These are phyloP conservation scores for Hetaerina titia DNA, from an alignment of 2,888 invertebrate species.

Conservation along the genomic window DNA sequence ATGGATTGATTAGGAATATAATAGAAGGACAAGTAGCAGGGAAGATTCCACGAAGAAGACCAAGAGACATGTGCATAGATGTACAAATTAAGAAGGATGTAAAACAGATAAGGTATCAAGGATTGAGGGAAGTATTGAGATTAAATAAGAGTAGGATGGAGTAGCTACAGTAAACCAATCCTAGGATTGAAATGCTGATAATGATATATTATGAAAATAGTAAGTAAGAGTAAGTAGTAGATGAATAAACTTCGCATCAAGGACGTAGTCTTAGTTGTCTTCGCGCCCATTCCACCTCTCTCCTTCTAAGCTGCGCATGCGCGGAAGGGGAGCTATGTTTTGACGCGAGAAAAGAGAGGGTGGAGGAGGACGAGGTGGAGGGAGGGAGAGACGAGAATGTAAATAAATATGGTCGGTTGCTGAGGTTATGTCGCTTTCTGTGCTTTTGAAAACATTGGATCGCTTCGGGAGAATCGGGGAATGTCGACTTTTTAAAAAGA, in stretches of 20 bases:
- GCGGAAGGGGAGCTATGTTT: conserved; percentile 27
- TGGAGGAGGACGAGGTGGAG: background rate
- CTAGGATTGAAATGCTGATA: too few relatives aligned
- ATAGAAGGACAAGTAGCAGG: too few relatives aligned
- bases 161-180: too few relatives aligned
- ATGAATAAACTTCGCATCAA: conserved; percentile 43
- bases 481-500: background rate
- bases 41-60: too few relatives aligned
- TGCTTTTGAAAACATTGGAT: background rate
- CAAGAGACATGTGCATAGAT: too few relatives aligned
- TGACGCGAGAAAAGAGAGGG: background rate
- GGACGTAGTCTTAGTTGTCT: background rate
- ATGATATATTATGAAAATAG: background rate
- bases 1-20: too few relatives aligned
- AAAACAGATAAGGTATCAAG: too few relatives aligned
- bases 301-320: background rate
- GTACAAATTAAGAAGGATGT: too few relatives aligned
- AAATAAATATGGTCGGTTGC: conserved; percentile 29
- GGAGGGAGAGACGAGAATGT: conserved; percentile 33
- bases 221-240: background rate
- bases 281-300: conserved; percentile 2
- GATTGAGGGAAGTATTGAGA: too few relatives aligned
- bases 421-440: background rate
- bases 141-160: too few relatives aligned
- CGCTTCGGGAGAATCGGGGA: background rate